Evolutionary conservation across 2,888 invertebrate genomes (phyloP).

Genomic region (Eilema sororculum): DNA sequence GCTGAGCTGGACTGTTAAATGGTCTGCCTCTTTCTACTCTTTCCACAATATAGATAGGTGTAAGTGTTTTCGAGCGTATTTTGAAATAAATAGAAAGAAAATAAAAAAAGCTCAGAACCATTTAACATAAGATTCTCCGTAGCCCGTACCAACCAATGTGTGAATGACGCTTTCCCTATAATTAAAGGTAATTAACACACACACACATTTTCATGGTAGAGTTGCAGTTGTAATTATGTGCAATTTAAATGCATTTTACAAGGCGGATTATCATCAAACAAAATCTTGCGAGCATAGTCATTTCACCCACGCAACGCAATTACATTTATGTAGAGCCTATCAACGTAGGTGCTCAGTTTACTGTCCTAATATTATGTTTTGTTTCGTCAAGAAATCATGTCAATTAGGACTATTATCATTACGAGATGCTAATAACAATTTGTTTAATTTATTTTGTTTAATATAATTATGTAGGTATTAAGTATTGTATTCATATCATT

Average conservation of each 20-base stretch:
- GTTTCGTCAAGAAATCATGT: background rate
- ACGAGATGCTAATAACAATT: too few species aligned
- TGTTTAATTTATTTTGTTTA: background rate
- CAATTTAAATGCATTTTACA: constrained; percentile 12
- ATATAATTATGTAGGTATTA: background rate
- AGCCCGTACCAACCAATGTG: background rate
- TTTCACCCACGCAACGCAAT: constrained; percentile 18
- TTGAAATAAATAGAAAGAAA: too few species aligned
- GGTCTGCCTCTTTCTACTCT: too few species aligned
- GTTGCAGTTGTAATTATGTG: constrained; percentile 11
- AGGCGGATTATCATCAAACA: constrained; percentile 18
- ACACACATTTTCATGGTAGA: constrained; percentile 5
- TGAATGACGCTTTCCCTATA: background rate
- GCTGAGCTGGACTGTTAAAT: too few species aligned
- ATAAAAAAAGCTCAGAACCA: too few species aligned
- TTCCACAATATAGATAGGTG: too few species aligned
- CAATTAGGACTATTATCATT: background rate
- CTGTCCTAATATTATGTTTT: background rate
- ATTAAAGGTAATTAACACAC: background rate
- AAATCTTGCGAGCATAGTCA: constrained; percentile 14
- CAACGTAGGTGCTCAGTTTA: background rate
- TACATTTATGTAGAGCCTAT: constrained; percentile 15
- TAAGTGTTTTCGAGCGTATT: too few species aligned
- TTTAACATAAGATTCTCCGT: too few species aligned
- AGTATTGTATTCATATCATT: background rate